These are phyloP conservation scores for Drosophila pachea DNA, from an alignment of 1,140 invertebrate species.

Conservation along the genomic window DNA sequence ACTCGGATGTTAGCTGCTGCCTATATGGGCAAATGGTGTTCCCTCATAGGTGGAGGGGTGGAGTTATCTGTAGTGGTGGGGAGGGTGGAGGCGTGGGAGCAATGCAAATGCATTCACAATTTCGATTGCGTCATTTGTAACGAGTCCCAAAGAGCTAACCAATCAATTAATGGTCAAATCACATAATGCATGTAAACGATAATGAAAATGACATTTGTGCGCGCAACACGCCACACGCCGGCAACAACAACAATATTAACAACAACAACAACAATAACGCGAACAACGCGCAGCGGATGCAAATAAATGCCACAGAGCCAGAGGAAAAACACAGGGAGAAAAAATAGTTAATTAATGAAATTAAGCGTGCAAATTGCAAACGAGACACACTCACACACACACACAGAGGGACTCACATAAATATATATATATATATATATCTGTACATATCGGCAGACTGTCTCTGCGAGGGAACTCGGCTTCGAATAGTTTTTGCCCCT, in stretches of 20 bases:
- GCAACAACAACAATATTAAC: slow-evolving; percentile 32
- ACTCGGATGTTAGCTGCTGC: slow-evolving; percentile 2
- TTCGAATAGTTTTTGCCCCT: slow-evolving; percentile 24
- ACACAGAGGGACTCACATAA: background rate
- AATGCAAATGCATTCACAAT: slow-evolving; percentile 38
- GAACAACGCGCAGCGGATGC: slow-evolving; percentile 36
- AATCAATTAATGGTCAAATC: slow-evolving; percentile 72
- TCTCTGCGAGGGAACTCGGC: slow-evolving; percentile 9
- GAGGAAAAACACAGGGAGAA: slow-evolving; percentile 8
- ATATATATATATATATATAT: slow-evolving; percentile 5
- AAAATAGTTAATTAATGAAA: slow-evolving; percentile 65
- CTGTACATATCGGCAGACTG: slow-evolving; percentile 10
- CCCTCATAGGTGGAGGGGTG: slow-evolving; percentile 5
- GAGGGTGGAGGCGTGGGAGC: slow-evolving; percentile 5
- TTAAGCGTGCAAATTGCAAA: slow-evolving; percentile 48
- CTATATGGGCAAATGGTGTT: slow-evolving; percentile 20
- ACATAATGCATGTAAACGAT: slow-evolving; percentile 74
- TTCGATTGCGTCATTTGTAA: slow-evolving; percentile 54
- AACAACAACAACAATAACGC: slow-evolving; percentile 8
- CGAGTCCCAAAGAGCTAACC: slow-evolving; percentile 35
- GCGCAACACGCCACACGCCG: slow-evolving; percentile 38
- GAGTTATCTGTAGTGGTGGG: background rate
- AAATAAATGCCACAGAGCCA: slow-evolving; percentile 36
- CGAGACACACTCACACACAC: background rate
- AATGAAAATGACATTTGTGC: slow-evolving; percentile 69